Evolutionary conservation across 1,140 invertebrate species (phyloP), one percentile per base, ranked within the genome.

Genomic region (Bactericera cockerelli): DNA sequence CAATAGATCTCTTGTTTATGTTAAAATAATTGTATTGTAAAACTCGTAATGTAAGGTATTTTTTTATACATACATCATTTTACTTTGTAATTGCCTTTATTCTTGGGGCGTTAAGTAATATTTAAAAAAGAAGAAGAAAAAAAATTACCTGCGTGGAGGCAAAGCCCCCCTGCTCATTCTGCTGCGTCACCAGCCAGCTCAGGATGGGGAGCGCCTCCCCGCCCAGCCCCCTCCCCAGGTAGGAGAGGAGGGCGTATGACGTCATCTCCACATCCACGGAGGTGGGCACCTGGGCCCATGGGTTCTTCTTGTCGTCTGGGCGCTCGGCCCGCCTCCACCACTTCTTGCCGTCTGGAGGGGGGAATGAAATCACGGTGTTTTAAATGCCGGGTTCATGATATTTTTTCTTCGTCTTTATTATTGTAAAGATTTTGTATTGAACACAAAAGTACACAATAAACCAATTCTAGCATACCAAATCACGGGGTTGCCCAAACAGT

Each of bases 191-290:
- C 0, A 98, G 73, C 86, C 89, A 95, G 39, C 83, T 81, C 60
- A 92, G 81, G 16, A 94, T 79, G 0, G 90, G 84, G 16, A 90
- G 69, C 0, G 83, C 80, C 63, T 89, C 82, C 25, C 78, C 72
- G 14, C 81, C 68, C 1, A 86, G 73, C 61, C 81, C 81, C 62
- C 79, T 75, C 49, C 76, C 75, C 1, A 87, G 66, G 66, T 89
- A 80, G 1, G 80, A 79, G 1, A 85, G 69, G 6, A 89, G 70
- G 0, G 81, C 87, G 73, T 94, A 96, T 0, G 89, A 79, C 0
- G 90, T 89, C 71, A 90, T 90, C 69, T 90, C 85, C n/a, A 93
- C 81, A 64, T 92, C 87, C 1, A 87, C 77, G 13, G 85, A 84
- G 42, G 82, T 78, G 3, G 84, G 79, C 39, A 81, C 67, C 25